Base-by-base conservation (phyloP, 2,113 vertebrate genomes). In the Myiozetetes cayanensis region DNA sequence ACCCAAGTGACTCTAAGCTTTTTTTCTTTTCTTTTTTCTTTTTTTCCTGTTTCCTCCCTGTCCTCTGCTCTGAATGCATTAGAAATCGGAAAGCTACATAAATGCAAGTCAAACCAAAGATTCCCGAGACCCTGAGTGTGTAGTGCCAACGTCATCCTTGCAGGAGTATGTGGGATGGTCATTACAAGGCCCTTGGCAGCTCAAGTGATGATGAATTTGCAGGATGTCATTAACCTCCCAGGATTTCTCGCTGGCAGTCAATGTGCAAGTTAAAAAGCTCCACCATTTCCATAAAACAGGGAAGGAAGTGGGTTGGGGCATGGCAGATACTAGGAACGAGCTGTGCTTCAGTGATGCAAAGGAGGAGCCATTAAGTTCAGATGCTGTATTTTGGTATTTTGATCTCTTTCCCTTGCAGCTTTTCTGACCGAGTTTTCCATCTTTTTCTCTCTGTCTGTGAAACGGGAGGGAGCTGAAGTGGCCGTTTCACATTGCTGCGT, bases 201-300 rank as follows among this genome's bases (percentile, higher is more conserved):
- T 65, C 49, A 4, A 76, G 46, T 39, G 91, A 31, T 80, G 82
- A 66, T 63, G 95, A 87, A 84, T 93, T 92, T 94, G 74, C 84
- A 85, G 76, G 50, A 80, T 92, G 68, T 85, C 68, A 77, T 94
- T 91, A 89, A 94, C 63, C 81, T 93, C 83, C 72, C 49, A 35
- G 79, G 89, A 84, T 87, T 82, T 78, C 61, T 96, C 44, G 71
- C 58, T 72, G 77, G 65, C 66, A 89, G 79, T 83, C 79, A 53
- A 9, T 5, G 47, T 68, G 55, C 58, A 55, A 67, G 83, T 74
- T 87, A 68, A 91, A 92, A 81, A 88, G 24, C 58, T 77, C 31
- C 66, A 24, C 9, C 41, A 63, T 93, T 90, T 65, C 91, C 80
- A 78, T 91, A 72, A 85, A 87, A 77, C 3, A 16, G 52, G 14